A percentile compares a stretch with the other conserved stretches of the same genome.
phyloP scores from a whole-genome alignment of 2,113 vertebrate genomes.

The Equus quagga region DNA sequence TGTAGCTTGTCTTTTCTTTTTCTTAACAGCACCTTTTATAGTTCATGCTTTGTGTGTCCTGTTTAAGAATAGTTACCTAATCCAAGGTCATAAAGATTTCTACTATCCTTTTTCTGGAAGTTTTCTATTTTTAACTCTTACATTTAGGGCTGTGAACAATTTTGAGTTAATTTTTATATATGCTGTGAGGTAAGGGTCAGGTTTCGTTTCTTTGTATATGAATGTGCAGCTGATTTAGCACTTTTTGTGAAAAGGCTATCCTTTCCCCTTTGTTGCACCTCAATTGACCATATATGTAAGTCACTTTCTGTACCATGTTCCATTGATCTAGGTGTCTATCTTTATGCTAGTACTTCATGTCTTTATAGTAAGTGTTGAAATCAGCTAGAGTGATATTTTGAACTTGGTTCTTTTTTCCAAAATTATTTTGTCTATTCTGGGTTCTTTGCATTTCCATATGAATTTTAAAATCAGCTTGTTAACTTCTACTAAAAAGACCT shows the following conservation, averaged over 20 bases:
- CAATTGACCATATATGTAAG: not conserved
- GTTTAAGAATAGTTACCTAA: not conserved
- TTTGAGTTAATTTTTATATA: not conserved
- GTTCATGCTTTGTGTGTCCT: not conserved
- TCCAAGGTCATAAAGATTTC: not conserved
- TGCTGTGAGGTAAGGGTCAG: not conserved
- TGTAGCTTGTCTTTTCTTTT: not conserved
- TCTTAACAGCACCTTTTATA: not conserved
- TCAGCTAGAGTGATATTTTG: not conserved
- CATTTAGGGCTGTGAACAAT: slow-evolving; percentile 9
- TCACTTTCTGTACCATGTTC: not conserved
- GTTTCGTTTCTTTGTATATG: slow-evolving; percentile 21
- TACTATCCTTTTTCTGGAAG: not conserved
- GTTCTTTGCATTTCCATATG: not conserved
- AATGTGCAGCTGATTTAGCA: slow-evolving; percentile 4
- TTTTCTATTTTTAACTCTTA: slow-evolving; percentile 9
- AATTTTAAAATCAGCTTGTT: not conserved
- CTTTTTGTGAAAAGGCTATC: not conserved
- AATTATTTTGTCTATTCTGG: not conserved
- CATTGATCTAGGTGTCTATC: not conserved
- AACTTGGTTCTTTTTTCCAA: not conserved
- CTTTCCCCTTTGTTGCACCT: not conserved
- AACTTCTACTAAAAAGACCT: not conserved
- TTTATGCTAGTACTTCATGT: not conserved
- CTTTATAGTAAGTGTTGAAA: not conserved